Base-by-base conservation (phyloP, 2,888 invertebrate species). In the Copidosoma aretas region DNA sequence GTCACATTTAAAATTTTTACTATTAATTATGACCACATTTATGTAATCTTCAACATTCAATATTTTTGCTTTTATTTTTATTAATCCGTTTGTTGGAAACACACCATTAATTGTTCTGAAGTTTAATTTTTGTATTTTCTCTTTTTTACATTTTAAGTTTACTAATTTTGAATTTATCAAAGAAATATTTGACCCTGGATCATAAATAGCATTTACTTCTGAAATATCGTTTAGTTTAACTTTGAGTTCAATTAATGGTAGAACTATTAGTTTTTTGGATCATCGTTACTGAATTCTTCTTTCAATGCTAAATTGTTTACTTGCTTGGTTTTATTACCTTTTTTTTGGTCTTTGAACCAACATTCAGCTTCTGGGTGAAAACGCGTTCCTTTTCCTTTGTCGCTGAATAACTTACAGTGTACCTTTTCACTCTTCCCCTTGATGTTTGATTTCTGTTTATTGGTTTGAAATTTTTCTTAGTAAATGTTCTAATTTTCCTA, bases 371-470 rank as follows among this genome's bases (percentile, higher is more conserved):
- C 75, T 10, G 71, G 67, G 32, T 75, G 75, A 64, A 68, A 75
- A 12, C 72, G 64, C 12, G 21, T 24, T 1, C 63, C 64, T 70
- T 74, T 73, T 17, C 51, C 15, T 59, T 66, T 71, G 25, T 70
- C 66, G 49, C 73, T 73, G 10, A 67, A 71, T 63, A 64, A n/a
- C n/a, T n/a, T 65, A 49, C 71, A 73, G 53, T 71, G 72, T 49
- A 53, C 39, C 53, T 60, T 70, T 53, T 39, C 10, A 53, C 39
- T 53, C 57, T 70, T 53, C 24, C 10, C 19, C 17, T 58, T 41
- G 19, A 1, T 60, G 46, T 25, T 49, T 43, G 41, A 14, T 14
- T 19, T 53, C 10, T 8, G 1, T 46, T 81, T 86, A 86, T 1
- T 60, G 43, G 41, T 63, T 46, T 61, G 63, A 66, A 72, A 65